A percentile compares a stretch with the other conserved stretches of the same genome.
Conservation (phyloP, 1,140 invertebrate genomes). For the Drosophila setifemur region DNA sequence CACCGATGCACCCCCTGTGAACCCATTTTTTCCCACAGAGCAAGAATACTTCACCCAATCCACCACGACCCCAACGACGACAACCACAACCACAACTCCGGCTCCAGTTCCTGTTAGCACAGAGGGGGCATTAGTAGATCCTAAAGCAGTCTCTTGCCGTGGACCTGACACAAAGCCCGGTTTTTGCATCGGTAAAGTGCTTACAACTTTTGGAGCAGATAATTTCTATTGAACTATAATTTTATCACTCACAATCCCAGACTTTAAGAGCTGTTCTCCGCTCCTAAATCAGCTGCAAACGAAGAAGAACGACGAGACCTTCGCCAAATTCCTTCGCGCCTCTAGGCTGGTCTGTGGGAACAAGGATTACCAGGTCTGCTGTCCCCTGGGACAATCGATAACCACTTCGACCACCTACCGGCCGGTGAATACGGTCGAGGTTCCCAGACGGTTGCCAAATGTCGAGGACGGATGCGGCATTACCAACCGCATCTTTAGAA, state of each 20-base stretch:
- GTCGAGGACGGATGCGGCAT: slow-evolving; percentile 74
- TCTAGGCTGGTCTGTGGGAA: slow-evolving; percentile 57
- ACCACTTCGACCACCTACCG: background rate
- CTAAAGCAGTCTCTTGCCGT: slow-evolving; percentile 31
- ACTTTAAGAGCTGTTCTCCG: slow-evolving; percentile 45
- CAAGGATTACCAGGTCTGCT: slow-evolving; percentile 42
- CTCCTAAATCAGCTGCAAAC: slow-evolving; percentile 37
- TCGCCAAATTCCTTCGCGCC: slow-evolving; percentile 37
- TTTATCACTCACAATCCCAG: too few species aligned
- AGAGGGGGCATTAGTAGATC: background rate
- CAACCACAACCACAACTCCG: slow-evolving; percentile 14
- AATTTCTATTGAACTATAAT: background rate
- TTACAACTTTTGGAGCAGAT: too few species aligned
- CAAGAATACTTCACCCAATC: slow-evolving; percentile 21
- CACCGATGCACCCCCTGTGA: slow-evolving; percentile 34
- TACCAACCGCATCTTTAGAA: slow-evolving; percentile 54
- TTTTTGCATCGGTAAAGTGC: slow-evolving; percentile 42
- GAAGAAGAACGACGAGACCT: slow-evolving; percentile 41
- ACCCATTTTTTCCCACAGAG: slow-evolving; percentile 53
- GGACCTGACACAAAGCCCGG: slow-evolving; percentile 45
- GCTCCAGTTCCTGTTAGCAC: slow-evolving; percentile 19
- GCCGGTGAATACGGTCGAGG: slow-evolving; percentile 5
- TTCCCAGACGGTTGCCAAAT: slow-evolving; percentile 44
- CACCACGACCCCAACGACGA: background rate
- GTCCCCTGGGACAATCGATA: slow-evolving; percentile 29